Evolutionary conservation across 37 sponge, comb jelly and placozoan genomes (phyloP).

Genomic region (Lycopodina hypogea): DNA sequence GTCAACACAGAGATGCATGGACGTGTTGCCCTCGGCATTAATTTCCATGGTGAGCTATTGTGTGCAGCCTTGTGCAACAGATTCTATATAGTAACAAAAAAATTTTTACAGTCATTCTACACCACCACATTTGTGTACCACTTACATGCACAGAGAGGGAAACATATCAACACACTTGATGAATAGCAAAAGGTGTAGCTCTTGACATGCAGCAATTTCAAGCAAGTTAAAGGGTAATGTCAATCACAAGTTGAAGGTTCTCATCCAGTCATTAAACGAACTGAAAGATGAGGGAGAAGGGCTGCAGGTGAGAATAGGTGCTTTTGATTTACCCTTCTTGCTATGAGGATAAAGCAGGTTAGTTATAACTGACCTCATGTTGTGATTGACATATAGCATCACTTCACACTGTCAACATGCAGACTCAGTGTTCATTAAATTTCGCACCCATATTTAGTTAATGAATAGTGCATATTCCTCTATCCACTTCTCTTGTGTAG

Average conservation of each 20-base stretch:
- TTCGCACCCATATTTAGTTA: too few relatives aligned
- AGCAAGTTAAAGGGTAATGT: conserved; percentile 13
- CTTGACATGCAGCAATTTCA: conserved; percentile 1
- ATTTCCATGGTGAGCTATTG: conserved; percentile 52
- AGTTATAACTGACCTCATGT: not conserved
- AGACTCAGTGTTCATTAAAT: not conserved
- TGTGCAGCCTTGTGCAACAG: too few relatives aligned
- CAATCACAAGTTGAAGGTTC: conserved; percentile 7
- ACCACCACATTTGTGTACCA: too few relatives aligned
- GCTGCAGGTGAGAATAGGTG: not conserved
- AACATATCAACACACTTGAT: conserved; percentile 1
- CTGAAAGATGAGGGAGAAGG: not conserved
- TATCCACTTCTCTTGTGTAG: not conserved
- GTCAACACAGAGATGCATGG: conserved; percentile 4
- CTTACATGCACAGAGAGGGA: conserved; percentile 22
- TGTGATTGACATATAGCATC: not conserved
- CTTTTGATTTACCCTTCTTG: conserved; percentile 15
- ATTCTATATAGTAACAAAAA: too few relatives aligned
- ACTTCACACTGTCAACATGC: not conserved
- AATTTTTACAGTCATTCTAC: too few relatives aligned
- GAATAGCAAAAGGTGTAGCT: conserved; percentile 5
- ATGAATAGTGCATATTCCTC: too few relatives aligned
- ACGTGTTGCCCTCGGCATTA: conserved; percentile 45
- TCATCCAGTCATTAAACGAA: conserved; percentile 9
- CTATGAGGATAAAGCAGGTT: conserved; percentile 10